Evolutionary conservation across 2,888 invertebrate species (phyloP).

Genomic region (Crepidodera aurea): DNA sequence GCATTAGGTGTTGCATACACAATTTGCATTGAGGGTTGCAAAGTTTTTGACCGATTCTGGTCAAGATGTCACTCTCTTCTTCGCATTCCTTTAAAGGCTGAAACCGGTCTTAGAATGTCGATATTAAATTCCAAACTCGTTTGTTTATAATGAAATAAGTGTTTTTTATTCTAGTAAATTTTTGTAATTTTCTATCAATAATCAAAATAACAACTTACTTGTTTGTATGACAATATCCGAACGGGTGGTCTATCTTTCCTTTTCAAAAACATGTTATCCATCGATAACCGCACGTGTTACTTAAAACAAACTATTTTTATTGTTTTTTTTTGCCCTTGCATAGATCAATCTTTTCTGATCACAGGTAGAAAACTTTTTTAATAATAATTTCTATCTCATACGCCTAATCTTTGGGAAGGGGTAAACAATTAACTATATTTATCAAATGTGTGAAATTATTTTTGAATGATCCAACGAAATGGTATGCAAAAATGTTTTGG

Average conservation of each 20-base stretch:
- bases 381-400: background rate
- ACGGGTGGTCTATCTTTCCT: background rate
- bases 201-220: slow-evolving; percentile 5
- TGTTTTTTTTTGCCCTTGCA: background rate
- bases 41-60: too few species aligned
- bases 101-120: too few species aligned
- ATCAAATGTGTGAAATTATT: background rate
- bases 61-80: too few species aligned
- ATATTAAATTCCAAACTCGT: too few species aligned
- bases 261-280: background rate
- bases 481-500: background rate
- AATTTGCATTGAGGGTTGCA: too few species aligned
- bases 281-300: background rate
- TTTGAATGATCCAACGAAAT: background rate
- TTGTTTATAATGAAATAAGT: too few species aligned
- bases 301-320: background rate
- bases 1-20: too few species aligned
- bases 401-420: background rate
- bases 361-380: background rate
- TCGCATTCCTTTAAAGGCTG: too few species aligned
- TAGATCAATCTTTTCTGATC: background rate
- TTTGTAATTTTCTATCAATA: too few species aligned
- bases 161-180: too few species aligned
- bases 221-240: background rate
- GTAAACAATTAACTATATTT: slow-evolving; percentile 1